These are phyloP conservation scores for Leptinotarsa haldemani DNA, from an alignment of 2,888 invertebrate species.

Conservation along the genomic window DNA sequence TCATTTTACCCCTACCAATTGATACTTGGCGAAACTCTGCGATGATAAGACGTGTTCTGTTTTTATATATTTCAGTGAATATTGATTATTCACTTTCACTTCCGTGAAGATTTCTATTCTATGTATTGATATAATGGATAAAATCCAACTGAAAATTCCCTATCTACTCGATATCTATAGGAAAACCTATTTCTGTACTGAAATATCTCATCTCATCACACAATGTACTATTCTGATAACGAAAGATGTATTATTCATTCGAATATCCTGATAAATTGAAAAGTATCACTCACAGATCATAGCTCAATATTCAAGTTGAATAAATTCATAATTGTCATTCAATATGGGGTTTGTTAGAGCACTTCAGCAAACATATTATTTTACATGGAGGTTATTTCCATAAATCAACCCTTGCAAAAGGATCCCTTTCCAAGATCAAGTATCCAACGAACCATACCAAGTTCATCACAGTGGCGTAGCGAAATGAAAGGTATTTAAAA, in stretches of 20 bases:
- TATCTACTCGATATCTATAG: too few relatives aligned
- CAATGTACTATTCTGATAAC: neutral
- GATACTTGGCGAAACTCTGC: too few relatives aligned
- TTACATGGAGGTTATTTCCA: conserved; percentile 51
- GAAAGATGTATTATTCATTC: neutral
- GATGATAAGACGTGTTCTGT: too few relatives aligned
- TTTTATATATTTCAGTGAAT: too few relatives aligned
- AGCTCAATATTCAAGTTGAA: neutral
- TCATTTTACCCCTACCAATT: too few relatives aligned
- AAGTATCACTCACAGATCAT: neutral
- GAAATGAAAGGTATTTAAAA: neutral
- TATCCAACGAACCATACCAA: conserved; percentile 50
- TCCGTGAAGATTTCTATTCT: too few relatives aligned
- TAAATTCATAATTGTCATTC: conserved; percentile 42
- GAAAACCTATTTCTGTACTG: neutral
- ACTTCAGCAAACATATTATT: conserved; percentile 50
- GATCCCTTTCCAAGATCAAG: conserved; percentile 52
- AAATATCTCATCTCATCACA: neutral
- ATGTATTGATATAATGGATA: too few relatives aligned
- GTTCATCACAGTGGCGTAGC: conserved; percentile 33
- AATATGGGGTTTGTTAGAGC: conserved; percentile 44
- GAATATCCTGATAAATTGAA: neutral
- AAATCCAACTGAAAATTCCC: too few relatives aligned
- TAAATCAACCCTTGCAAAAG: conserved; percentile 50
- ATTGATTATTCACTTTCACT: too few relatives aligned